Percentiles rank a stretch among this genome's conserved stretches.
phyloP scores from a whole-genome alignment of 2,113 vertebrate genomes.

The Willisornis vidua region DNA sequence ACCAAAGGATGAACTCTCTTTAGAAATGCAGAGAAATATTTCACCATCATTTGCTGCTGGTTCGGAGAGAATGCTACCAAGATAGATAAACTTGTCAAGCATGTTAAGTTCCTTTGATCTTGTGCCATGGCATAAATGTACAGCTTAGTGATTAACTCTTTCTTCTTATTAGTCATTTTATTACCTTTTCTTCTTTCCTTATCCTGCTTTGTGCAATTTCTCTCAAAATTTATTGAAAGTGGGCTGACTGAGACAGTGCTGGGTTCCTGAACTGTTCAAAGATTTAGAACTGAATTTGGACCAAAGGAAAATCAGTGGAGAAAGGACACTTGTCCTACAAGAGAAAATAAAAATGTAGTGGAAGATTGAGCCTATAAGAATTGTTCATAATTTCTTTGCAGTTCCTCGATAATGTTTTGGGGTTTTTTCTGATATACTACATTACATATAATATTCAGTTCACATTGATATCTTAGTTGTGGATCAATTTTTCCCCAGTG shows the following conservation, averaged over 20 bases:
- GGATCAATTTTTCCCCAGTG: not conserved
- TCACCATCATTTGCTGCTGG: slow-evolving; percentile 9
- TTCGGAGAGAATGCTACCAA: slow-evolving; percentile 29
- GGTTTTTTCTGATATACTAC: not conserved
- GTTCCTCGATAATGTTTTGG: not conserved
- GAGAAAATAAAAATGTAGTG: not conserved
- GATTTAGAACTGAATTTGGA: not conserved
- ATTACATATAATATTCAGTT: not conserved
- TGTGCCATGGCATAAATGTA: not conserved
- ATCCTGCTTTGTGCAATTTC: not conserved
- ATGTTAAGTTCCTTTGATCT: slow-evolving; percentile 31
- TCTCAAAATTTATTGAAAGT: not conserved
- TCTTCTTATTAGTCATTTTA: not conserved
- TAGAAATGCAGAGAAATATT: slow-evolving; percentile 31
- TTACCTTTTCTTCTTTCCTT: not conserved
- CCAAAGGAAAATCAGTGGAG: not conserved
- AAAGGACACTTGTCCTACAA: not conserved
- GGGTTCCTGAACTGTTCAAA: not conserved
- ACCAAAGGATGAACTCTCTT: slow-evolving; percentile 54
- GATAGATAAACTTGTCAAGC: slow-evolving; percentile 41
- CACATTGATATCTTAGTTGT: not conserved
- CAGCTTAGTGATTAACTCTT: slow-evolving; percentile 1
- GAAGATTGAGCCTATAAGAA: not conserved
- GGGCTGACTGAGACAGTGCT: not conserved
- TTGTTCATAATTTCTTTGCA: not conserved